phyloP scores from a whole-genome alignment of 2,888 invertebrate genomes.

The Chorisops tibialis region DNA sequence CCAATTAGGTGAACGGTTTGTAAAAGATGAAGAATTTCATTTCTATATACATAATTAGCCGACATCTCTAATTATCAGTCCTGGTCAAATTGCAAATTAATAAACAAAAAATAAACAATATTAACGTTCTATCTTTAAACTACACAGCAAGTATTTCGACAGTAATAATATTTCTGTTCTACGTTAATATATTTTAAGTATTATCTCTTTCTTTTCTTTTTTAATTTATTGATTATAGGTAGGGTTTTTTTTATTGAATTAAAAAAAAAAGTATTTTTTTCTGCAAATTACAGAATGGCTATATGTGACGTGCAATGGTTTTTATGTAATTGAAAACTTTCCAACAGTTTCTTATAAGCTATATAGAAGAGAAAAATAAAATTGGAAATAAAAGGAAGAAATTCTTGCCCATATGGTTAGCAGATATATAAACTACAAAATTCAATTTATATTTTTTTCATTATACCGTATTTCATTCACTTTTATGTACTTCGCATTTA shows the following conservation, averaged over 20 bases:
- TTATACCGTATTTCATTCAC: too few relatives aligned
- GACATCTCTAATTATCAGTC: too few relatives aligned
- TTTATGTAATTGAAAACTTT: not conserved
- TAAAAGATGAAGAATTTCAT: too few relatives aligned
- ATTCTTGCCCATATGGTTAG: not conserved
- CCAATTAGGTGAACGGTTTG: too few relatives aligned
- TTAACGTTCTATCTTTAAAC: constrained; percentile 10
- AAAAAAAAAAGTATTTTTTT: too few relatives aligned
- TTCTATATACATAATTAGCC: too few relatives aligned
- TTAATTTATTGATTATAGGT: not conserved
- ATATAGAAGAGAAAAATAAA: not conserved
- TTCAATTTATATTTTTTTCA: too few relatives aligned
- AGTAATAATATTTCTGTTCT: not conserved
- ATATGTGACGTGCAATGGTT: constrained; percentile 14
- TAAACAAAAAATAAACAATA: not conserved
- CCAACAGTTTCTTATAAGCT: not conserved
- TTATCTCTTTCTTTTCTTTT: not conserved
- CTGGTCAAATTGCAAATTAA: too few relatives aligned
- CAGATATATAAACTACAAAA: too few relatives aligned
- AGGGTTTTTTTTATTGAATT: not conserved
- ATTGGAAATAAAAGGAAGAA: not conserved
- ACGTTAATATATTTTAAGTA: not conserved
- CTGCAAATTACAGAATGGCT: constrained; percentile 2
- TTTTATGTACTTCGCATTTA: too few relatives aligned
- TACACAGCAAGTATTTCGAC: constrained; percentile 5